phyloP scores from a whole-genome alignment of 2,888 invertebrate genomes.

The Ennomos fuscantarius region DNA sequence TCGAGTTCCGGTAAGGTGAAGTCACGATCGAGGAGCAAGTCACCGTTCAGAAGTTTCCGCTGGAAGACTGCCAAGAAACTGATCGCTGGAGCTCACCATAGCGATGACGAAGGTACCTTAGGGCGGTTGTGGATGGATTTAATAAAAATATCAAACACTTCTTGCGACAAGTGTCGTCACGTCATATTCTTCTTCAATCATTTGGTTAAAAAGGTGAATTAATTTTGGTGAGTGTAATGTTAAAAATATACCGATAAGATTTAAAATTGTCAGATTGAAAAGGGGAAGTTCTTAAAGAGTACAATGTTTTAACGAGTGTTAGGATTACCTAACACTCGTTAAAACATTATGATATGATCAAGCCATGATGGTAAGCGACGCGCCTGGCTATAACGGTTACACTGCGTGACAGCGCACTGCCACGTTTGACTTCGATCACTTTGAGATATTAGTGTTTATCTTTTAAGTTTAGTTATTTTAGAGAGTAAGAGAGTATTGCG shows the following conservation, averaged over 20 bases:
- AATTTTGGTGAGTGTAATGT: slow-evolving; percentile 19
- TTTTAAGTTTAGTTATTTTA: too few species aligned
- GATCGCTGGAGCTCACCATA: slow-evolving; percentile 88
- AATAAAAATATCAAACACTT: slow-evolving; percentile 14
- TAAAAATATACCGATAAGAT: neutral
- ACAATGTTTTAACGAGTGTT: too few species aligned
- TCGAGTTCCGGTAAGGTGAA: slow-evolving; percentile 88
- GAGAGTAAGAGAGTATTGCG: too few species aligned
- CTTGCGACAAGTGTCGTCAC: slow-evolving; percentile 19
- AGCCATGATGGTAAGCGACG: too few species aligned
- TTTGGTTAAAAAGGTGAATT: slow-evolving; percentile 13
- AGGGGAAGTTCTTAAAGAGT: too few species aligned
- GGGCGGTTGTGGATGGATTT: slow-evolving; percentile 55
- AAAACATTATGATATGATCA: too few species aligned
- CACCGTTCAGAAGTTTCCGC: slow-evolving; percentile 96
- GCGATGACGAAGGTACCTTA: slow-evolving; percentile 92
- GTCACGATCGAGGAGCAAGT: slow-evolving; percentile 96
- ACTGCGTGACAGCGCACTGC: too few species aligned
- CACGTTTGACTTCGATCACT: too few species aligned
- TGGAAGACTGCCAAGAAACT: slow-evolving; percentile 93
- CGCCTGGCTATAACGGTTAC: too few species aligned
- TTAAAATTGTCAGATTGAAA: neutral
- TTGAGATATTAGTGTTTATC: too few species aligned
- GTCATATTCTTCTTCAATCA: slow-evolving; percentile 17
- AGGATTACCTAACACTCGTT: too few species aligned